A percentile compares a stretch with the other conserved stretches of the same genome.
phyloP scores from a whole-genome alignment of 37 sponge, comb jelly and placozoan genomes.

The Theonella swinhoei region DNA sequence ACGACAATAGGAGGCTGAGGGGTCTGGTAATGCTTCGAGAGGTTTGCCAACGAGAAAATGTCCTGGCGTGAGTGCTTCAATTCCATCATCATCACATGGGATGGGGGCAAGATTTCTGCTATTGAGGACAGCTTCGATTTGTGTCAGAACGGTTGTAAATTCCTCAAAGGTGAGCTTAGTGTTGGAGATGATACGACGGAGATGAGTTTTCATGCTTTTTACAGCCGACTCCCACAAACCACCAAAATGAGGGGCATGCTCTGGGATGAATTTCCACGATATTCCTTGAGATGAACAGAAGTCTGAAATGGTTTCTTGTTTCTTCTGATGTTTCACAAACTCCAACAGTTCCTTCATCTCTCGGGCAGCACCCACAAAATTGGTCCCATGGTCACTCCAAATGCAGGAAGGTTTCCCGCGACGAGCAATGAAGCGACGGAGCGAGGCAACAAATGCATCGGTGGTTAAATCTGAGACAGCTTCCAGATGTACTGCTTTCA shows the following conservation, averaged over 20 bases:
- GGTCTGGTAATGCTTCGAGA: constrained; percentile 21
- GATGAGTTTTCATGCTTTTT: constrained; percentile 7
- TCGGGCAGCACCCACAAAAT: constrained; percentile 42
- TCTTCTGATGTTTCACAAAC: constrained; percentile 3
- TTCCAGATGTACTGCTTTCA: constrained; percentile 38
- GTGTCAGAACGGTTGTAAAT: neutral
- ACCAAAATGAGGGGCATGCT: constrained; percentile 22
- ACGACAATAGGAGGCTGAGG: constrained; percentile 1
- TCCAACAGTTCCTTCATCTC: too few species aligned
- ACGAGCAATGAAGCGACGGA: constrained; percentile 16
- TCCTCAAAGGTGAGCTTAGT: neutral
- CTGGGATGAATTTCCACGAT: constrained; percentile 25
- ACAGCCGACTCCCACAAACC: constrained; percentile 9
- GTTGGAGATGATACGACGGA: neutral
- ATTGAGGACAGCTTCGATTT: constrained; percentile 45
- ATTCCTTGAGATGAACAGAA: constrained; percentile 28
- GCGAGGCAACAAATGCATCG: constrained; percentile 30
- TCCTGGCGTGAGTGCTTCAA: constrained; percentile 48
- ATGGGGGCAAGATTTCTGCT: constrained; percentile 17
- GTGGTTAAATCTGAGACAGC: constrained; percentile 32
- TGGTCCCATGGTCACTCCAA: constrained; percentile 55
- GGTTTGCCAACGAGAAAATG: constrained; percentile 51
- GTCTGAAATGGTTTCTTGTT: neutral
- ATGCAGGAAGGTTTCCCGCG: constrained; percentile 37
- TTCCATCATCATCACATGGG: constrained; percentile 27